Conservation (phyloP, 2,888 invertebrate species). For the Habroteleia sp. region DNA sequence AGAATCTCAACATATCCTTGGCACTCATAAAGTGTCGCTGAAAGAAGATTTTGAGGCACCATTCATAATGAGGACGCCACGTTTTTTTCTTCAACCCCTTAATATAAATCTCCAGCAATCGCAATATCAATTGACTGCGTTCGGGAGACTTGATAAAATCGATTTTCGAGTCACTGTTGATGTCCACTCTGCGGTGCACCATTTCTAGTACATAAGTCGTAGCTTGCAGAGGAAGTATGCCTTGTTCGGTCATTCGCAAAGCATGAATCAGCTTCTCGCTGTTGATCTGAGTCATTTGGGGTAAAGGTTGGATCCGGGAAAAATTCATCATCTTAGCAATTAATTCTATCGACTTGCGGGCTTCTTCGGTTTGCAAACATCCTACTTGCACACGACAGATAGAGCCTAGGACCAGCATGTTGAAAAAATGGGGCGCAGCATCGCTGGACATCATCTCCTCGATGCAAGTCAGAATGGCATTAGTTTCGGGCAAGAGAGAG, state of each 20-base stretch:
- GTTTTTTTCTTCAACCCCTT: conserved; percentile 68
- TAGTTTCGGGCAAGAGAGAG: conserved; percentile 72
- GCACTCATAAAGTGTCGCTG: conserved; percentile 73
- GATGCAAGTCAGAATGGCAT: conserved; percentile 72
- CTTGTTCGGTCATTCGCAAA: conserved; percentile 69
- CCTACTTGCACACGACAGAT: conserved; percentile 77
- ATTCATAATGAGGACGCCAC: conserved; percentile 72
- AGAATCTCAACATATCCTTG: conserved; percentile 72
- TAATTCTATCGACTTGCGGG: conserved; percentile 74
- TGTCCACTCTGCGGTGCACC: conserved; percentile 76
- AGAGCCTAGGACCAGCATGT: conserved; percentile 76
- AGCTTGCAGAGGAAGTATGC: conserved; percentile 76
- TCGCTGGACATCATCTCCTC: conserved; percentile 73
- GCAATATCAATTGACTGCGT: conserved; percentile 71
- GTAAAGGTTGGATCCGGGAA: conserved; percentile 70
- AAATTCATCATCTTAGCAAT: conserved; percentile 74
- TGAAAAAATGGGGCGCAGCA: conserved; percentile 76
- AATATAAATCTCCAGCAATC: conserved; percentile 75
- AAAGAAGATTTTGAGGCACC: conserved; percentile 78
- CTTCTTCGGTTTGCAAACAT: conserved; percentile 67
- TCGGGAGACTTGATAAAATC: conserved; percentile 74
- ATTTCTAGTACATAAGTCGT: conserved; percentile 78
- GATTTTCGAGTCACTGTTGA: conserved; percentile 70
- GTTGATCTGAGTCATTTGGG: conserved; percentile 74
- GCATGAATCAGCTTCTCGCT: conserved; percentile 74